Evolutionary conservation across 2,113 vertebrate genomes (phyloP).

Genomic region (Myotis lucifugus): DNA sequence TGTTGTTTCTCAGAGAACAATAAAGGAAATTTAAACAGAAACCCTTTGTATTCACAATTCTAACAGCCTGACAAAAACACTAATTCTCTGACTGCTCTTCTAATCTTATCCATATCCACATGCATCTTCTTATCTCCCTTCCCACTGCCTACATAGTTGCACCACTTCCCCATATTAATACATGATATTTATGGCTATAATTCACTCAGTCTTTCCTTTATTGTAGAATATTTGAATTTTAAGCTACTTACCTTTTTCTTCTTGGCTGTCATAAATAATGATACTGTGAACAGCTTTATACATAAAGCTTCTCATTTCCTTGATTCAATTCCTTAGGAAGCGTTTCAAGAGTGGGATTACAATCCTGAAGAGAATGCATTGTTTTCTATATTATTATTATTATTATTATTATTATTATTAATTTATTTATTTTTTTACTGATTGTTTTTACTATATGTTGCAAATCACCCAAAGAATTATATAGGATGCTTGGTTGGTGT

Average conservation of each 20-base stretch:
- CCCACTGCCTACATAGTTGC: background rate
- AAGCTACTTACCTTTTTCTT: background rate
- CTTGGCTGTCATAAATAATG: background rate
- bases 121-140: background rate
- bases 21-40: constrained; percentile 37
- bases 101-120: background rate
- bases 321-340: background rate
- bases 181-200: background rate
- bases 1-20: background rate
- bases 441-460: background rate
- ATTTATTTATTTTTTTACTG: background rate
- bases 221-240: background rate
- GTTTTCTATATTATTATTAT: background rate
- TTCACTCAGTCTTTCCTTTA: background rate
- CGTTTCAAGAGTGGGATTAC: background rate
- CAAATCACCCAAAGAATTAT: background rate
- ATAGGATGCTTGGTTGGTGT: background rate
- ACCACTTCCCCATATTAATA: background rate
- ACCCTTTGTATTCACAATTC: background rate
- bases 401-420: background rate
- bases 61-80: background rate
- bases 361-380: background rate
- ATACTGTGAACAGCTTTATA: background rate
- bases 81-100: background rate
- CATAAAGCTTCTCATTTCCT: constrained; percentile 4